Evolutionary conservation across 64 coral and sea anemone genomes (phyloP).

Genomic region (Catalaphyllia jardinei): DNA sequence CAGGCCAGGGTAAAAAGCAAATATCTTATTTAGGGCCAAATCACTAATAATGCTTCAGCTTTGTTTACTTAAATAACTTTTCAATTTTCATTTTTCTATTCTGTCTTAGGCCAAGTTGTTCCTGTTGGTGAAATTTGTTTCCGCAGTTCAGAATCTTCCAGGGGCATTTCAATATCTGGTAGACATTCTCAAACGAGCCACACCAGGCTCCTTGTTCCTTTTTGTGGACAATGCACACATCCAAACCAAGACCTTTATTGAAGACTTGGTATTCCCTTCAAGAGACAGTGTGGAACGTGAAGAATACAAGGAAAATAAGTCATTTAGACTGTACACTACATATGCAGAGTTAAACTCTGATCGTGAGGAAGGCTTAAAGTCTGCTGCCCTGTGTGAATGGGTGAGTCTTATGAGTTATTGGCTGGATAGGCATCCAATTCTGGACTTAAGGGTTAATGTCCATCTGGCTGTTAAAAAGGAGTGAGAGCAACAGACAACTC

Average conservation of each 20-base stretch:
- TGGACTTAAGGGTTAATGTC: slow-evolving; percentile 92
- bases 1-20: background rate
- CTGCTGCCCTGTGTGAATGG: slow-evolving; percentile 80
- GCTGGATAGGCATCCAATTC: slow-evolving; percentile 90
- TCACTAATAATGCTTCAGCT: too few species aligned
- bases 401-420: slow-evolving; percentile 85
- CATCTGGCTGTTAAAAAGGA: slow-evolving; percentile 85
- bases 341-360: slow-evolving; percentile 96
- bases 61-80: background rate
- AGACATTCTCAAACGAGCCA: slow-evolving; percentile 60
- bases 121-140: slow-evolving; percentile 93
- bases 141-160: slow-evolving; percentile 92
- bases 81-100: background rate
- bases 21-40: too few species aligned
- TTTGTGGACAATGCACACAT: slow-evolving; percentile 99
- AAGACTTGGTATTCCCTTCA: slow-evolving; percentile 89
- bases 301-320: slow-evolving; percentile 73
- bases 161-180: slow-evolving; percentile 76
- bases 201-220: slow-evolving; percentile 81
- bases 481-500: slow-evolving; percentile 1
- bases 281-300: slow-evolving; percentile 63
- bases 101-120: slow-evolving; percentile 77
- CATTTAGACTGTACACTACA: slow-evolving; percentile 86
- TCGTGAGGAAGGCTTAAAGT: slow-evolving; percentile 71
- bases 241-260: slow-evolving; percentile 91